Conservation (phyloP, 2,888 invertebrate genomes). For the Drosophila mettleri region DNA sequence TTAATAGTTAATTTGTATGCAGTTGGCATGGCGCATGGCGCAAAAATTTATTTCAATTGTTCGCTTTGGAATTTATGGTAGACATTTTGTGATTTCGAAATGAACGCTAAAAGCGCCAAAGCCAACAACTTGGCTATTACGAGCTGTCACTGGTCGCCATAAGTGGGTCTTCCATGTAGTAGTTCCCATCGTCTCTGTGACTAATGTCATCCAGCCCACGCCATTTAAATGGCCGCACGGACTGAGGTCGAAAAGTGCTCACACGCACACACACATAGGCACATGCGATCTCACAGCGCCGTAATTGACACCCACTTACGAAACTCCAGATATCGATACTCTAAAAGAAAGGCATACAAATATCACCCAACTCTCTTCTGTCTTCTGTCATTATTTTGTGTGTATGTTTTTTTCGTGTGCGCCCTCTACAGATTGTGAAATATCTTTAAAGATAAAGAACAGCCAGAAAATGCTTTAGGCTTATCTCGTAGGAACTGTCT, state of each 20-base stretch:
- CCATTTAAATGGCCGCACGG: slow-evolving; percentile 40
- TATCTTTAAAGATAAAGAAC: slow-evolving; percentile 59
- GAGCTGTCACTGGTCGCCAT: slow-evolving; percentile 18
- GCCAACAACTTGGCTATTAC: slow-evolving; percentile 51
- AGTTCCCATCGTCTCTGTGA: slow-evolving; percentile 57
- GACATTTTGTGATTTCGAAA: slow-evolving; percentile 81
- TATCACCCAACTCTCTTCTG: slow-evolving; percentile 28
- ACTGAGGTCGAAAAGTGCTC: slow-evolving; percentile 36
- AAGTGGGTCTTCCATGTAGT: slow-evolving; percentile 46
- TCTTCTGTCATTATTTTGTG: not conserved
- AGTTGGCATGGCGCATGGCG: slow-evolving; percentile 78
- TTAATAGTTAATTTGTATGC: slow-evolving; percentile 82
- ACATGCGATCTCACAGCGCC: slow-evolving; percentile 32
- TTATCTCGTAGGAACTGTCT: slow-evolving; percentile 62
- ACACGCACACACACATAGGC: slow-evolving; percentile 4
- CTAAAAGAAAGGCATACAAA: slow-evolving; percentile 36
- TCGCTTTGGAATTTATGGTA: slow-evolving; percentile 82
- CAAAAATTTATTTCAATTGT: slow-evolving; percentile 83
- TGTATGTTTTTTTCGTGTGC: not conserved
- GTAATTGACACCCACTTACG: slow-evolving; percentile 82
- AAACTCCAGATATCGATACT: slow-evolving; percentile 49
- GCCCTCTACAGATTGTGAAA: slow-evolving; percentile 46
- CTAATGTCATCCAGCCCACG: slow-evolving; percentile 77
- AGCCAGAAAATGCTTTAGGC: slow-evolving; percentile 50
- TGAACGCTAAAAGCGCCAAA: slow-evolving; percentile 58